These are phyloP conservation scores for Silurus glanis DNA, from an alignment of 2,113 vertebrate genomes.

Conservation along the genomic window DNA sequence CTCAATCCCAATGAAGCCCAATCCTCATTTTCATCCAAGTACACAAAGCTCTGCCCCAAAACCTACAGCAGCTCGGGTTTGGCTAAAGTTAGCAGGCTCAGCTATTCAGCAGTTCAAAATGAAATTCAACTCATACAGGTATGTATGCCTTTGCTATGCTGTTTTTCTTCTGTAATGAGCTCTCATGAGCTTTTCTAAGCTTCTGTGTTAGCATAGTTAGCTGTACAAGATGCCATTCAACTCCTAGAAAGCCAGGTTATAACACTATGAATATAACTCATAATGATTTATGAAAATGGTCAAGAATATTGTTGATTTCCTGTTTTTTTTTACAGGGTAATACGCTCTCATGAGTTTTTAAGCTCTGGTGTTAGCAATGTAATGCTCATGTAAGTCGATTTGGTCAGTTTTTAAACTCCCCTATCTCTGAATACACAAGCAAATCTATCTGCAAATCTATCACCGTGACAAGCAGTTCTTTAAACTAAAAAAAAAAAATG, in stretches of 20 bases:
- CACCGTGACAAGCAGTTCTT: neutral
- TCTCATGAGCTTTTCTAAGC: neutral
- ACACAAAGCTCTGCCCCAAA: neutral
- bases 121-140: neutral
- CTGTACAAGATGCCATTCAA: neutral
- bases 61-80: neutral
- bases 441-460: neutral
- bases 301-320: neutral
- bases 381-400: too few relatives aligned
- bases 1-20: neutral
- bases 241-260: neutral
- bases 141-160: neutral
- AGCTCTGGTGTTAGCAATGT: neutral
- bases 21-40: neutral
- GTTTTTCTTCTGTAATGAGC: neutral
- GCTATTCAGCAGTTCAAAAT: neutral
- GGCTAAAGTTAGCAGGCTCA: neutral
- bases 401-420: too few relatives aligned
- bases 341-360: neutral
- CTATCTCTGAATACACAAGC: neutral
- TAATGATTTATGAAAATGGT: neutral
- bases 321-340: neutral
- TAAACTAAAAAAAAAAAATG: conserved; percentile 53
- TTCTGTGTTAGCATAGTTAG: neutral
- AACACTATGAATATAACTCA: neutral